These are phyloP conservation scores for Hypomesus transpacificus DNA, from an alignment of 2,113 vertebrate species.

Conservation along the genomic window DNA sequence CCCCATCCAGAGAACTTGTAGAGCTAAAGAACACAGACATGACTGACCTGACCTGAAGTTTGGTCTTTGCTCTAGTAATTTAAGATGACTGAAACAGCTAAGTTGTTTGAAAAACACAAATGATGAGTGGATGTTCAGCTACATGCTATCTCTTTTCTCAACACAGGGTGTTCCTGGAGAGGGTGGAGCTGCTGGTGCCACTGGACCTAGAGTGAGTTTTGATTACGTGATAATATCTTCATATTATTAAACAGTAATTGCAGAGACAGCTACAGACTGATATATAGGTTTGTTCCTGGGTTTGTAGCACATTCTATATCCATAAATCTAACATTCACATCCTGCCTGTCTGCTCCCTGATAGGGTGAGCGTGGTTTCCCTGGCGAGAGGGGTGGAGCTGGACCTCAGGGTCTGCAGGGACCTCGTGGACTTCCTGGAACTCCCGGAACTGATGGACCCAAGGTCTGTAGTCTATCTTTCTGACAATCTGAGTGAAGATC, in stretches of 20 bases:
- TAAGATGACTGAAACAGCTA: no score
- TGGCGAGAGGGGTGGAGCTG: constrained; percentile 89
- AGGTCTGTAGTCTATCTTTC: constrained; percentile 72
- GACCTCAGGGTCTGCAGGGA: constrained; percentile 90
- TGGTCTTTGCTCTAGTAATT: no score
- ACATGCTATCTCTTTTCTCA: constrained; percentile 22
- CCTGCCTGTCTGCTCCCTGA: constrained; percentile 8
- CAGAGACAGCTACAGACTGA: not conserved
- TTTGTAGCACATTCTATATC: not conserved
- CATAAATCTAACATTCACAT: constrained; percentile 5
- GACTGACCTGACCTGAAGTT: no score
- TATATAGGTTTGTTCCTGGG: not conserved
- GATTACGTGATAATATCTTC: not conserved
- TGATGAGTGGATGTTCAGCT: not conserved
- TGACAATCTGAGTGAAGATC: not conserved
- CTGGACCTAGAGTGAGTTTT: constrained; percentile 89
- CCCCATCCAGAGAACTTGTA: no score
- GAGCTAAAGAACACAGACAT: no score
- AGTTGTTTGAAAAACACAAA: no score
- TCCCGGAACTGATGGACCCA: constrained; percentile 93
- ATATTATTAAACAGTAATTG: not conserved
- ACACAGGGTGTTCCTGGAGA: constrained; percentile 92
- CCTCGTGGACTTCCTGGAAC: constrained; percentile 92
- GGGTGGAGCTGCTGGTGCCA: constrained; percentile 81
- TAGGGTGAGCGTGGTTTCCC: constrained; percentile 97